Evolutionary conservation across 1,140 invertebrate genomes (phyloP), one percentile per base, ranked within the genome.

Genomic region (Drosophila tani): DNA sequence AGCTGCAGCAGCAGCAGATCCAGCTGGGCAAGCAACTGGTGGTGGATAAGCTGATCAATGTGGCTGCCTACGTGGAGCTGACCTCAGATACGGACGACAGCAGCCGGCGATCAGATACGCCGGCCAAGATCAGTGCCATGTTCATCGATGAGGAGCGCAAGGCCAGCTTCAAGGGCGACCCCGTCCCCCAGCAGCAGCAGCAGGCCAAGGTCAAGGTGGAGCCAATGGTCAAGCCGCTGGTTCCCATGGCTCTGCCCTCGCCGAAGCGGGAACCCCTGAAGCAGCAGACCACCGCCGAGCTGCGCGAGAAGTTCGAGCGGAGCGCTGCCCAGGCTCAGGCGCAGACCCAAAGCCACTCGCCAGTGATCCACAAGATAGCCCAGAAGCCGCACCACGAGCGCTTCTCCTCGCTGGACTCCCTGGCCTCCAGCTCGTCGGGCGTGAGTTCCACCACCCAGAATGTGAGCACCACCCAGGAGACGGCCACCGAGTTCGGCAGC

Each of bases 131-230:
- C 65, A 93, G 91, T 92, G 92, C 91, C 88, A 93, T 93, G 79
- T 93, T 93, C 64, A 93, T 93, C 14, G 92, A 93, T 62, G 92
- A 93, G 65, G 92, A 93, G 75, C 92, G 92, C 58, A 93, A 93
- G 68, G 92, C 92, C 19, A 93, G 92, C 69, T 93, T 93, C 69
- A 93, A 93, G 63, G 92, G 82, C 4, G 91, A 92, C 80, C 77
- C 83, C 35, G 53, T 56, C 19, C 60, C 60, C 29, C 24, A 14
- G 12, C 91, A 83, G 58, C 83, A 77, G 50, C 24, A 14, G 12
- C 91, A 75, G 50, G 64, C 65, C 19, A 68, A 57, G 41, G 56
- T 83, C 40, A 84, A 90, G 55, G 21, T 69, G 56, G 59, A 68
- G 19, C 63, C 73, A 9, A 71, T 70, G 38, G 81, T 75, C 7